Evolutionary conservation across 2,113 vertebrate genomes (phyloP).

Genomic region (Meriones unguiculatus): DNA sequence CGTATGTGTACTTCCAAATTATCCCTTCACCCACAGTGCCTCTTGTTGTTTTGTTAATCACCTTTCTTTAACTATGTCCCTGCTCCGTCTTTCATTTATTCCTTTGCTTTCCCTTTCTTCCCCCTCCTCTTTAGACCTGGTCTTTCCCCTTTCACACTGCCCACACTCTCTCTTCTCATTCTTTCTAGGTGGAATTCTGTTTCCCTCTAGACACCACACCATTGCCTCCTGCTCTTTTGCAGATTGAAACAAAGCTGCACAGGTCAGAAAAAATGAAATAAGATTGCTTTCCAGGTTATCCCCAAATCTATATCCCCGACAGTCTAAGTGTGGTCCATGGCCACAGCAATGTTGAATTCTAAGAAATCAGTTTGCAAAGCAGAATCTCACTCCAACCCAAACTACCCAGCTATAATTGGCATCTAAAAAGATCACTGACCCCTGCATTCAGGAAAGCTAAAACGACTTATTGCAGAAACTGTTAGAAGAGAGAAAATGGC

Average conservation of each 20-base stretch:
- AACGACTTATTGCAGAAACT: neutral
- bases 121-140: neutral
- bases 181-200: neutral
- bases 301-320: neutral
- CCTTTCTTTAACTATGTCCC: neutral
- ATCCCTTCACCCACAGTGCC: accelerated
- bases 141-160: neutral
- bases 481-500: neutral
- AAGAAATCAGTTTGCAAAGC: neutral
- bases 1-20: neutral
- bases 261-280: neutral
- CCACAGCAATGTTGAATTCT: accelerated
- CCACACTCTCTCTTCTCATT: neutral
- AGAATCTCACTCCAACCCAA: neutral
- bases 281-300: neutral
- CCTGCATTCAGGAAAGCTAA: neutral
- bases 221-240: neutral
- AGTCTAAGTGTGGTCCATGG: neutral
- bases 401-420: neutral
- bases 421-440: neutral
- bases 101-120: neutral
- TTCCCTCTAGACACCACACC: neutral
- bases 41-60: too few relatives aligned
- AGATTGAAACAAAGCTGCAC: neutral
- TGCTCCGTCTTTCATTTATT: neutral